phyloP scores from a whole-genome alignment of 2,888 invertebrate genomes.

The Machimus atricapillus region DNA sequence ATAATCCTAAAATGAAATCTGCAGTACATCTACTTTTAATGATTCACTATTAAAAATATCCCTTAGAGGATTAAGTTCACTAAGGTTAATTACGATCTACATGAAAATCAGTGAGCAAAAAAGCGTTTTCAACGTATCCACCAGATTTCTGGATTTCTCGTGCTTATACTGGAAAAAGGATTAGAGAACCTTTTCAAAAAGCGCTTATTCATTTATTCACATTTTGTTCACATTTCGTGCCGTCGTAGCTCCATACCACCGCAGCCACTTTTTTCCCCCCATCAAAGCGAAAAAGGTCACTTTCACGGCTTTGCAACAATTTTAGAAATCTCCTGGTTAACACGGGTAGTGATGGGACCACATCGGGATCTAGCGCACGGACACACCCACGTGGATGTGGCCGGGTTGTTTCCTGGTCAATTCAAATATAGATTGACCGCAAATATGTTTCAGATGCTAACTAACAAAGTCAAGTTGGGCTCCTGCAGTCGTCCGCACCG shows the following conservation, averaged over 20 bases:
- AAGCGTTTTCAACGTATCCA: neutral
- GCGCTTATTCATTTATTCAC: neutral
- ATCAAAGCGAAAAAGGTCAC: slow-evolving; percentile 1
- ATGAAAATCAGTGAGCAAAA: neutral
- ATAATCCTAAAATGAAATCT: too few species aligned
- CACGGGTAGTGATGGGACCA: neutral
- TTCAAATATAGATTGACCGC: slow-evolving; percentile 25
- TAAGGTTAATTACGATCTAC: neutral
- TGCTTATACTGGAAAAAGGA: neutral
- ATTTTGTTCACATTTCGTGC: neutral
- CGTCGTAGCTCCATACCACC: neutral
- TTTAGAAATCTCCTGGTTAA: slow-evolving; percentile 18
- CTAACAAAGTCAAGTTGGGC: slow-evolving; percentile 10
- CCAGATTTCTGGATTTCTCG: neutral
- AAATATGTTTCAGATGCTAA: slow-evolving; percentile 24
- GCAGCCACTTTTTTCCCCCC: neutral
- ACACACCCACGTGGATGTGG: neutral
- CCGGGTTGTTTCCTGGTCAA: slow-evolving; percentile 14
- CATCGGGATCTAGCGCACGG: neutral
- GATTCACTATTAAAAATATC: neutral
- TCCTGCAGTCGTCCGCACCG: neutral
- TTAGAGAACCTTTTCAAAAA: neutral
- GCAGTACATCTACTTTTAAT: neutral
- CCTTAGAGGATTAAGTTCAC: neutral
- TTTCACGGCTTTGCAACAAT: slow-evolving; percentile 5